These are phyloP conservation scores for Delia radicum DNA, from an alignment of 1,140 invertebrate genomes.

Conservation along the genomic window DNA sequence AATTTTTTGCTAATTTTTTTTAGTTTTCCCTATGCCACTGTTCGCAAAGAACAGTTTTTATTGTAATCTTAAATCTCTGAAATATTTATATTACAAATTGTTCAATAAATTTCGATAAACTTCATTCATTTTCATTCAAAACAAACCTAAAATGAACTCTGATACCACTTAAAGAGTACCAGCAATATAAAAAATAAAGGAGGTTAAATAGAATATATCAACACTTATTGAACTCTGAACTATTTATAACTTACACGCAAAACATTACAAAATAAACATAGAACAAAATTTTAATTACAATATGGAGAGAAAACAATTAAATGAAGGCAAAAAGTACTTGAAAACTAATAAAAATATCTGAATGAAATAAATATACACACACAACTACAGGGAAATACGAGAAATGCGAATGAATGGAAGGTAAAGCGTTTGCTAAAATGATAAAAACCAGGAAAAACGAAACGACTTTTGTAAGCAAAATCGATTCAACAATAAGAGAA, in stretches of 20 bases:
- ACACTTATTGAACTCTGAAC: constrained; percentile 1
- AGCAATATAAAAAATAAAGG: not conserved
- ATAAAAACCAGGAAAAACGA: no score
- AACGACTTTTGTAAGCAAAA: no score
- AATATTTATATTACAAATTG: no score
- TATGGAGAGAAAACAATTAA: not conserved
- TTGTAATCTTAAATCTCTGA: no score
- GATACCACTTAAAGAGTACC: not conserved
- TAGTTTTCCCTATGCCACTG: not conserved
- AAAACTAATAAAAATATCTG: not conserved
- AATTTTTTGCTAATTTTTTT: no score
- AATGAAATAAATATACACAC: not conserved
- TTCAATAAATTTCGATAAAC: no score
- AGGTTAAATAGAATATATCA: not conserved
- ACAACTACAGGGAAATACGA: no score
- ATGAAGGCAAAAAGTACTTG: not conserved
- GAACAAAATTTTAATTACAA: not conserved
- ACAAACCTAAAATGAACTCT: not conserved
- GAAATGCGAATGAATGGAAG: no score
- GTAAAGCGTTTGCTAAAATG: no score
- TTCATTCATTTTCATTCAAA: not conserved
- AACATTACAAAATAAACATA: not conserved
- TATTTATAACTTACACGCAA: not conserved
- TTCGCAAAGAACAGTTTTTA: not conserved
- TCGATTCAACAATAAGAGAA: no score